Percentiles rank a stretch among this genome's conserved stretches.
phyloP scores from a whole-genome alignment of 2,888 invertebrate genomes.

The Caenorhabditis imperialis region DNA sequence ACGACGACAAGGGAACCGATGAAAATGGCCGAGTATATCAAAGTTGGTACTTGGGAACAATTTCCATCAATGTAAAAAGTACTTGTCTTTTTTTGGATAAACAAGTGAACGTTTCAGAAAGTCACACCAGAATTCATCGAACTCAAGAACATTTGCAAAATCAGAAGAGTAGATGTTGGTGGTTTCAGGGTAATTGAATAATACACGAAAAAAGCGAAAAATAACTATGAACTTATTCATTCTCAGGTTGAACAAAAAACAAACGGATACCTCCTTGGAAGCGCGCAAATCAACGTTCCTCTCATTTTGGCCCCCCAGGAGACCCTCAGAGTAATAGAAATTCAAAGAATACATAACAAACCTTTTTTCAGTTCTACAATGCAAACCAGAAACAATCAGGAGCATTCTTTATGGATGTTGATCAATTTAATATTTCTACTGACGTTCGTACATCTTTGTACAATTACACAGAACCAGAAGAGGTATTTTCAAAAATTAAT shows the following conservation, averaged over 20 bases:
- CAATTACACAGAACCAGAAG: constrained; percentile 31
- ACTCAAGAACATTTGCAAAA: constrained; percentile 52
- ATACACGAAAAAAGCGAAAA: too few species aligned
- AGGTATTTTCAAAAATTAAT: neutral
- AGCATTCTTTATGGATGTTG: constrained; percentile 36
- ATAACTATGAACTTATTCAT: neutral
- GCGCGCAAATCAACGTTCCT: constrained; percentile 25
- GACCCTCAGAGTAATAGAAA: constrained; percentile 28
- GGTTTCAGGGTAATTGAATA: constrained; percentile 37
- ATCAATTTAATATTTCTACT: constrained; percentile 29
- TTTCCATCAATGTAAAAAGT: constrained; percentile 45
- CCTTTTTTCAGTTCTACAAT: constrained; percentile 27
- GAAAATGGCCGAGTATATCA: constrained; percentile 26
- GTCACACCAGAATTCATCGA: constrained; percentile 45
- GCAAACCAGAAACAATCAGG: constrained; percentile 10
- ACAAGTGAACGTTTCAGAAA: too few species aligned
- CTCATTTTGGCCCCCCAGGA: constrained; percentile 50
- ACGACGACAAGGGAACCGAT: constrained; percentile 47
- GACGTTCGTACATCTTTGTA: constrained; percentile 33
- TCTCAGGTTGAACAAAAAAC: constrained; percentile 32
- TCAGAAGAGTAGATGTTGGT: constrained; percentile 44
- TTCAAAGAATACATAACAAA: neutral
- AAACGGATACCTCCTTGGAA: constrained; percentile 31
- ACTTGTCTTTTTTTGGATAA: too few species aligned
- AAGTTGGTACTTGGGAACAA: constrained; percentile 54